These are phyloP conservation scores for Cantharis flavilabris DNA, from an alignment of 2,888 invertebrate genomes.

Conservation along the genomic window DNA sequence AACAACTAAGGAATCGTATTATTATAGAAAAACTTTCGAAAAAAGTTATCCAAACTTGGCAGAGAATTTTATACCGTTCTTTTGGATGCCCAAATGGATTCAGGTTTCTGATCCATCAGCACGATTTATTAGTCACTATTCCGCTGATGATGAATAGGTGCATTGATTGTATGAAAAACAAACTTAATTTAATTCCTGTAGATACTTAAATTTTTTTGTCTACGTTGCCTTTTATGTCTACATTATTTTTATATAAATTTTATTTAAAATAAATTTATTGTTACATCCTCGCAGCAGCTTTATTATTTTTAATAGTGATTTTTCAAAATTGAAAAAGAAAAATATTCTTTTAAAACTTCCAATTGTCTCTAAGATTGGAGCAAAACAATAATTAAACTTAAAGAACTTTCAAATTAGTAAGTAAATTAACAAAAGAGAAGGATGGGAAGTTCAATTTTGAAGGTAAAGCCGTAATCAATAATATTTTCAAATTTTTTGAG, in stretches of 20 bases:
- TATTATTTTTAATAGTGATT: not conserved
- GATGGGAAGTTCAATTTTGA: no score
- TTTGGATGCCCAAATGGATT: constrained; percentile 81
- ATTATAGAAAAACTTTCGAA: constrained; percentile 74
- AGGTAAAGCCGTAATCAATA: no score
- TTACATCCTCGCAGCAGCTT: no score
- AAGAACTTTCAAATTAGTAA: no score
- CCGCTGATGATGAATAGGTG: constrained; percentile 53
- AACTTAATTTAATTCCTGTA: not conserved
- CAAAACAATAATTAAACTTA: no score
- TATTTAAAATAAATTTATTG: not conserved
- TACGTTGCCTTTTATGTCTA: not conserved
- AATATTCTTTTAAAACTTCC: no score
- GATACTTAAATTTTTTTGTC: not conserved
- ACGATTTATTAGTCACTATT: constrained; percentile 74
- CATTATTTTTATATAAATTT: not conserved
- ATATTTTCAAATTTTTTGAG: no score
- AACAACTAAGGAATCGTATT: constrained; percentile 75
- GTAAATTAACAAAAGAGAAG: no score
- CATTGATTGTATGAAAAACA: not conserved
- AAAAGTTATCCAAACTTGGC: constrained; percentile 64
- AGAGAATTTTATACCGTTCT: constrained; percentile 69
- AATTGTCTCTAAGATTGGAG: no score
- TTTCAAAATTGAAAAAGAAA: no score
- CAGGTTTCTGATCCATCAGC: constrained; percentile 75